phyloP scores from a whole-genome alignment of 2,888 invertebrate species.

The Isotomurus palustris region DNA sequence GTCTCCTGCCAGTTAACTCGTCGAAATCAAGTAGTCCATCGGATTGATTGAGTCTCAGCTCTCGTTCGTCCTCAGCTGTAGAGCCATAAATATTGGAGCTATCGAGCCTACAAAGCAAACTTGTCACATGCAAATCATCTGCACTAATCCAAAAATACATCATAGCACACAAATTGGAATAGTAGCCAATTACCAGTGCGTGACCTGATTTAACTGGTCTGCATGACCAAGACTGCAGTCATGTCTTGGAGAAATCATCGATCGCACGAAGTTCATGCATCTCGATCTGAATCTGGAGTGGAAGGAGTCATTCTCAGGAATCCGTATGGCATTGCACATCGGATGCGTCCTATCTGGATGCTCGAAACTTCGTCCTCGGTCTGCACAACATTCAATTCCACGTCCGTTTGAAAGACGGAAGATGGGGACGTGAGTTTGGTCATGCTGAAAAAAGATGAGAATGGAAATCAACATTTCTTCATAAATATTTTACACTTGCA shows the following conservation, averaged over 20 bases:
- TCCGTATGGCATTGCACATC: conserved; percentile 45
- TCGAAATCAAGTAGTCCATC: conserved; percentile 55
- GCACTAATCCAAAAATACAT: not conserved
- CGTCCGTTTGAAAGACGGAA: conserved; percentile 34
- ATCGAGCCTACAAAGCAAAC: conserved; percentile 55
- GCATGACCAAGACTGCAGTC: conserved; percentile 61
- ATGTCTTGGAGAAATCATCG: conserved; percentile 62
- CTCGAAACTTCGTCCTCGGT: conserved; percentile 34
- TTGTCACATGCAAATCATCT: not conserved
- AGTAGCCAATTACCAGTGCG: conserved; percentile 54
- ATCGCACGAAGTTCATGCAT: conserved; percentile 71
- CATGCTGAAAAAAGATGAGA: conserved; percentile 12
- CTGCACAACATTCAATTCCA: conserved; percentile 47
- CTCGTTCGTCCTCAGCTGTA: conserved; percentile 60
- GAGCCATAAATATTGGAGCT: conserved; percentile 77
- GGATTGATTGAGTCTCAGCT: conserved; percentile 62
- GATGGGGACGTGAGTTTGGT: conserved; percentile 18
- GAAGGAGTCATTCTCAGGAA: conserved; percentile 42
- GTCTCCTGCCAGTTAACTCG: conserved; percentile 27
- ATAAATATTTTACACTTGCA: not conserved
- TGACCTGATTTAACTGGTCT: conserved; percentile 68
- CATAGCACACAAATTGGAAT: not conserved
- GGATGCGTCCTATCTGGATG: conserved; percentile 39
- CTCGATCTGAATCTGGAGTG: conserved; percentile 29
- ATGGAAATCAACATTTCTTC: not conserved